Base-by-base conservation (phyloP, 1,140 invertebrate species). In the Dermatophagoides farinae region DNA sequence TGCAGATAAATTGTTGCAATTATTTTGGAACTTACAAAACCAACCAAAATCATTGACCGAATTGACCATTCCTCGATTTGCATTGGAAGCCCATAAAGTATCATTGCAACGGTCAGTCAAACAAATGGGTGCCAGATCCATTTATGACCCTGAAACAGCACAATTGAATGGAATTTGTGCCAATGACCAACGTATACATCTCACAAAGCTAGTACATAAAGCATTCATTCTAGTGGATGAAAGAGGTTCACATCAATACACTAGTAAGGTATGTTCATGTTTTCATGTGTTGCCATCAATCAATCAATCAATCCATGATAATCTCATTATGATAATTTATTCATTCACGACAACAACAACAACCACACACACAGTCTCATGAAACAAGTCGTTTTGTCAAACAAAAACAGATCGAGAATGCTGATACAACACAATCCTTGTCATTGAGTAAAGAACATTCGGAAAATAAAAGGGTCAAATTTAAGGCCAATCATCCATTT, bases 401-500 rank as follows among this genome's bases (percentile, higher is more conserved):
- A n/a, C 31, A 8, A 8, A 2, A 31, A 31, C 31, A 31, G 8
- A 31, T 31, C 8, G 31, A 31, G 8, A 31, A 31, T 31, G 31
- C 8, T 46, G 5, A 46, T 46, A 46, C 16, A 46, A n/a, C 41
- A 10, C 10, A 43, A n/a, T 11, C 41, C 10, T 43, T n/a, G n/a
- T 43, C 41, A 43, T 11, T n/a, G 10, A 43, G n/a, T 43, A 43
- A 10, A 20, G 20, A 16, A 10, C 16, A 46, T 2, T 20, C 44
- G 20, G 20, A 46, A 4, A 46, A 46, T 4, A 10, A 4, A 31
- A 14, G 47, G 1, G 37, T 60, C 5, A 1, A 18, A 4, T 62
- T 62, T 37, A 62, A 39, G n/a, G 61, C 57, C 2, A 50, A 62
- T 37, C 61, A 62, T 37, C 61, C 61, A 11, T 62, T 62, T 62